These are phyloP conservation scores for Cotesia vestalis DNA, from an alignment of 1,140 invertebrate genomes.

Conservation along the genomic window DNA sequence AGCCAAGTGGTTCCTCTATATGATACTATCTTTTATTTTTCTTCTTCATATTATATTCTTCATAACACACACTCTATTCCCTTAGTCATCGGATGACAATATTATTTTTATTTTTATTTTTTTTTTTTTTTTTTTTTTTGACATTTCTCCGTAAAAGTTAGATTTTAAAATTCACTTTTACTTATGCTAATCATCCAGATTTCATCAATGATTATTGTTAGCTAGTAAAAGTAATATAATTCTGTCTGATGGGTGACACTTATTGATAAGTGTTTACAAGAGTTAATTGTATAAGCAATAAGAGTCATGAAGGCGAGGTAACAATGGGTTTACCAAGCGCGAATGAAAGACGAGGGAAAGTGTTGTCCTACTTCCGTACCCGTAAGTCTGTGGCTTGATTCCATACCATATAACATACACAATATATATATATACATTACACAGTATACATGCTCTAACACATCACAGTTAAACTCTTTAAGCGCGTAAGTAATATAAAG, in stretches of 20 bases:
- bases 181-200: too few relatives aligned
- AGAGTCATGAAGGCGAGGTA: constrained; percentile 28
- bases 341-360: constrained; percentile 50
- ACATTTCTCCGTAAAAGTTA: too few relatives aligned
- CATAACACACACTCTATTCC: constrained; percentile 28
- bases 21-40: constrained; percentile 35
- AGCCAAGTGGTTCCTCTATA: constrained; percentile 44
- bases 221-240: not conserved
- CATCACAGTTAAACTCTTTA: too few relatives aligned
- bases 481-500: too few relatives aligned
- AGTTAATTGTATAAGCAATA: not conserved
- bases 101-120: constrained; percentile 11
- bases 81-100: constrained; percentile 20
- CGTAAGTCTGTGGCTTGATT: not conserved
- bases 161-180: constrained; percentile 1
- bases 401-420: too few relatives aligned
- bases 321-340: constrained; percentile 40
- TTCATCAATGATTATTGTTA: too few relatives aligned
- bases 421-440: too few relatives aligned
- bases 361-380: constrained; percentile 52
- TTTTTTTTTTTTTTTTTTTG: not conserved
- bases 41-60: constrained; percentile 39
- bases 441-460: too few relatives aligned
- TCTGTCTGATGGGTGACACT: not conserved
- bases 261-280: not conserved